phyloP scores from a whole-genome alignment of 2,797 vertebrate genomes.

The Vireo griseus region DNA sequence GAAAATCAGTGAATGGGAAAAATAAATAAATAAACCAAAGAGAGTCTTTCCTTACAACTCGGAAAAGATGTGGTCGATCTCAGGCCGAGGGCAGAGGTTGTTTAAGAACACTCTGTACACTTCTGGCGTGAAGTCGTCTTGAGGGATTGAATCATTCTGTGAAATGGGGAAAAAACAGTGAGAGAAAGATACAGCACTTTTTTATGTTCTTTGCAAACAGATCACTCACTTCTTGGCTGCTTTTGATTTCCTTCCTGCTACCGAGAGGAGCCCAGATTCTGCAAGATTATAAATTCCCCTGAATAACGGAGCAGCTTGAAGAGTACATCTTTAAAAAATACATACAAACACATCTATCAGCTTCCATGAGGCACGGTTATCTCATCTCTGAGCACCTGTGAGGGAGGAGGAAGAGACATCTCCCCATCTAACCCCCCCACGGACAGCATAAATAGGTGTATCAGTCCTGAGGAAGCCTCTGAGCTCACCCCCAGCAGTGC shows the following conservation, averaged over 20 bases:
- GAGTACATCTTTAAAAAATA: background rate
- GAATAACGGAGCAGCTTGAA: background rate
- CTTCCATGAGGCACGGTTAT: background rate
- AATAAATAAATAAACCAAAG: background rate
- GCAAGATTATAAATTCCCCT: background rate
- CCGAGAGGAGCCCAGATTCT: background rate
- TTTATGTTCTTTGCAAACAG: background rate
- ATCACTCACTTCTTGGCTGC: background rate
- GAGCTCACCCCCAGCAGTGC: background rate
- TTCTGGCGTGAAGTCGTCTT: slow-evolving; percentile 93
- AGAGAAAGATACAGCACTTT: background rate
- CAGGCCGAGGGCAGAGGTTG: slow-evolving; percentile 92
- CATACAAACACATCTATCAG: accelerated
- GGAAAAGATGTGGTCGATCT: slow-evolving; percentile 96
- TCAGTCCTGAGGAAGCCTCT: accelerated
- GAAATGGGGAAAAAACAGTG: background rate
- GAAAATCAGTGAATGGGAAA: background rate
- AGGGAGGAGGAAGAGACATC: background rate
- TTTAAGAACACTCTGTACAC: slow-evolving; percentile 89
- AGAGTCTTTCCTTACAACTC: slow-evolving; percentile 86
- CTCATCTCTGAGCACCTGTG: background rate
- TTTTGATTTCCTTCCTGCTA: background rate
- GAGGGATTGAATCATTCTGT: slow-evolving; percentile 93
- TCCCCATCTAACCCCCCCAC: background rate
- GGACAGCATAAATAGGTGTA: accelerated